A percentile compares a stretch with the other conserved stretches of the same genome.
Evolutionary conservation across 1,140 invertebrate genomes (phyloP).

Genomic region (Heliconius congener): DNA sequence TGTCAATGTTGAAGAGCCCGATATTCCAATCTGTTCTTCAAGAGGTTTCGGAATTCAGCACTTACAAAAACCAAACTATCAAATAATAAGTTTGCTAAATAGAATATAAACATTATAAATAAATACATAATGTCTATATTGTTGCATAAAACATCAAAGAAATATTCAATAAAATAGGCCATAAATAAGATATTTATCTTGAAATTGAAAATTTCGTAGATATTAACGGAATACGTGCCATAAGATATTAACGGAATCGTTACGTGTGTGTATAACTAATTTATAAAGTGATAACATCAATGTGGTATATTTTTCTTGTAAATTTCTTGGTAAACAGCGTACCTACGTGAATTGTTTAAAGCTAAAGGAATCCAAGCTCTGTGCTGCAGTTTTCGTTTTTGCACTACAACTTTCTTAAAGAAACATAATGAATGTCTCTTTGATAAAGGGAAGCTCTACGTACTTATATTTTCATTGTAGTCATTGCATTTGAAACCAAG

Average conservation of each 20-base stretch:
- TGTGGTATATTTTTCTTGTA: neutral
- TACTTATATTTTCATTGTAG: conserved; percentile 11
- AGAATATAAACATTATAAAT: too few species aligned
- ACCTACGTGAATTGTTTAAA: conserved; percentile 17
- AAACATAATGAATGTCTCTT: conserved; percentile 29
- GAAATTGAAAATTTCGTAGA: too few species aligned
- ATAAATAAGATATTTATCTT: too few species aligned
- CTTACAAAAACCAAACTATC: too few species aligned
- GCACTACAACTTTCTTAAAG: conserved; percentile 18
- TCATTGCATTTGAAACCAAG: conserved; percentile 18
- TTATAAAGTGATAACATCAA: neutral
- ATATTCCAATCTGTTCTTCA: conserved; percentile 21
- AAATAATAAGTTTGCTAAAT: too few species aligned
- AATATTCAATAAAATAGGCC: too few species aligned
- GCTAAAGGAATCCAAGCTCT: conserved; percentile 20
- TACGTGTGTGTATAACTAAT: too few species aligned
- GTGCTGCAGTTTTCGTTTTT: conserved; percentile 19
- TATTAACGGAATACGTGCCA: too few species aligned
- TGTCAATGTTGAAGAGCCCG: neutral
- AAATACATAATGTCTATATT: too few species aligned
- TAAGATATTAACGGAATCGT: too few species aligned
- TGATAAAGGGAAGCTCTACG: conserved; percentile 24
- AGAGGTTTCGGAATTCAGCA: neutral
- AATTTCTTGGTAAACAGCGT: conserved; percentile 5
- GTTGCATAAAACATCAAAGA: too few species aligned